Evolutionary conservation across 1,140 invertebrate species (phyloP).

Genomic region (Popillia japonica): DNA sequence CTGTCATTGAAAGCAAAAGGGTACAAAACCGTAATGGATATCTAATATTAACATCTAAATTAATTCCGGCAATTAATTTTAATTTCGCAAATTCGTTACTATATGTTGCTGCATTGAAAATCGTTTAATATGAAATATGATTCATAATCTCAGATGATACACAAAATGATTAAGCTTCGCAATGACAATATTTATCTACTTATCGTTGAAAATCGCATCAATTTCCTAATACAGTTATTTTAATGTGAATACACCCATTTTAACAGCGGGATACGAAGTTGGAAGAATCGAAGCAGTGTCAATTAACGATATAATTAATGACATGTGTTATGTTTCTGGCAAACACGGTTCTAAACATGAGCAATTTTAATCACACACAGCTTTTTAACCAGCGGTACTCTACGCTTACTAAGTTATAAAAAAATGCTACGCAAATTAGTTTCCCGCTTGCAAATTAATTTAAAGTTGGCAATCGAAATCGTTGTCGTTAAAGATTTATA

Average conservation of each 20-base stretch:
- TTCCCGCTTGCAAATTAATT: slow-evolving; percentile 5
- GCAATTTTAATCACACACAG: background rate
- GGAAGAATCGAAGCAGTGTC: background rate
- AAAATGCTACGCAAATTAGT: background rate
- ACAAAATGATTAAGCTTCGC: no score
- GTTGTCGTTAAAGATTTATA: background rate
- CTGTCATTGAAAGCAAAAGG: no score
- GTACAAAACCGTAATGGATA: no score
- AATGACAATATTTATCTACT: no score
- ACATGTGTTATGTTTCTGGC: background rate
- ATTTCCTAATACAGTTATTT: background rate
- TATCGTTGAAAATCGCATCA: no score
- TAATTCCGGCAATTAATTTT: no score
- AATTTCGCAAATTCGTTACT: no score
- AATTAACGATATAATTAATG: slow-evolving; percentile 29
- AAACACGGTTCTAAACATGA: background rate
- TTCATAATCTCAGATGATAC: no score
- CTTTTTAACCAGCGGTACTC: background rate
- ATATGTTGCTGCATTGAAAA: no score
- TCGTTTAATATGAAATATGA: no score
- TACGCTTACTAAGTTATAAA: background rate
- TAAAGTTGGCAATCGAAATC: background rate
- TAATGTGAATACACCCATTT: background rate
- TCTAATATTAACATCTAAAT: no score
- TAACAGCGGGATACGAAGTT: background rate